Evolutionary conservation across 2,888 invertebrate genomes (phyloP).

Genomic region (Ctenicera cuprea): DNA sequence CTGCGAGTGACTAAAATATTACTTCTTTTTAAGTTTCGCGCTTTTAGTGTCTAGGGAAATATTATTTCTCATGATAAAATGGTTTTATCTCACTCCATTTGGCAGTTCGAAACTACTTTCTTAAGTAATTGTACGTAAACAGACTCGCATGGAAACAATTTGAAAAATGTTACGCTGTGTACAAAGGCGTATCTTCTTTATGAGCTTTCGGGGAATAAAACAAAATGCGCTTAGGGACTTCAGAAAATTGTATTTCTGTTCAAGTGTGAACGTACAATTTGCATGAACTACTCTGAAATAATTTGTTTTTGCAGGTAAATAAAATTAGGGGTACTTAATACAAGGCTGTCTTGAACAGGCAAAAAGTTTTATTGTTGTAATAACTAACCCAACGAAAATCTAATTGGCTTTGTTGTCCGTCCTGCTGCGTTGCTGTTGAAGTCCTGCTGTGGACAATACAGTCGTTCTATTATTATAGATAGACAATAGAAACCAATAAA

Average conservation of each 20-base stretch:
- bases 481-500: slow-evolving; percentile 23
- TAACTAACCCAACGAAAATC: slow-evolving; percentile 19
- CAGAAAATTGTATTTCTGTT: slow-evolving; percentile 4
- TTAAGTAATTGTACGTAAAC: slow-evolving; percentile 15
- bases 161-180: background rate
- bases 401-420: slow-evolving; percentile 25
- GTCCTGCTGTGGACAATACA: slow-evolving; percentile 9
- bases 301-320: background rate
- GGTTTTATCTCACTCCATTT: background rate
- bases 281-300: background rate
- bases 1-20: slow-evolving; percentile 1
- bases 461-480: slow-evolving; percentile 2
- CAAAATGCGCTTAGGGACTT: slow-evolving; percentile 5
- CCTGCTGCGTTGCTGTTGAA: slow-evolving; percentile 15
- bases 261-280: background rate
- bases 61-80: background rate
- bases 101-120: slow-evolving; percentile 5
- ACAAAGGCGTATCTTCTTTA: background rate
- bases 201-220: slow-evolving; percentile 4
- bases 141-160: slow-evolving; percentile 1
- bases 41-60: too few relatives aligned
- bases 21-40: background rate
- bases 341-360: background rate
- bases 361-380: slow-evolving; percentile 6
- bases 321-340: too few relatives aligned